Conservation (phyloP, 2,888 invertebrate genomes). For the Germaria angustata region DNA sequence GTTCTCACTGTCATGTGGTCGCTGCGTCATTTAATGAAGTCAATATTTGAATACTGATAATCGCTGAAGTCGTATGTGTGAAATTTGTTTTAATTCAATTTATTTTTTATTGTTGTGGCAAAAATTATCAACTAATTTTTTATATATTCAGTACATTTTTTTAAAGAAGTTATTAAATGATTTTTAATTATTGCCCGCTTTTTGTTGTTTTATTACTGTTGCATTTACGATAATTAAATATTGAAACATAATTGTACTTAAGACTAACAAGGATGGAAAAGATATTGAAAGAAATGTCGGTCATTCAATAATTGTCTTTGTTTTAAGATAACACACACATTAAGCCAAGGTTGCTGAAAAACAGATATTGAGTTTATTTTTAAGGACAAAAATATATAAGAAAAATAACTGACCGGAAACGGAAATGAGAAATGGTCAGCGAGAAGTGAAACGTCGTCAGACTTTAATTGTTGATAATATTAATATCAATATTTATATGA, state of each 20-base stretch:
- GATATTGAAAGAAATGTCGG: neutral
- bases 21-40: slow-evolving; percentile 47
- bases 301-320: neutral
- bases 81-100: neutral
- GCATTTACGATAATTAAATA: neutral
- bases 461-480: too few relatives aligned
- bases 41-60: slow-evolving; percentile 56
- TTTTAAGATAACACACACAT: neutral
- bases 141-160: neutral
- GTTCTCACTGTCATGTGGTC: neutral
- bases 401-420: too few relatives aligned
- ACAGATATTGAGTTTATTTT: too few relatives aligned
- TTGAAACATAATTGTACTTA: neutral
- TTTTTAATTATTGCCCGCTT: slow-evolving; percentile 31
- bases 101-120: slow-evolving; percentile 12
- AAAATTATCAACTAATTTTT: slow-evolving; percentile 11
- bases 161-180: slow-evolving; percentile 42
- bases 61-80: neutral
- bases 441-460: too few relatives aligned
- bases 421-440: too few relatives aligned
- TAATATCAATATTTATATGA: too few relatives aligned
- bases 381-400: too few relatives aligned
- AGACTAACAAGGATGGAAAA: neutral
- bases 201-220: neutral
- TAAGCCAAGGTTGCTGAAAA: neutral